phyloP scores from a whole-genome alignment of 2,113 vertebrate genomes.

The Xerus inauris region DNA sequence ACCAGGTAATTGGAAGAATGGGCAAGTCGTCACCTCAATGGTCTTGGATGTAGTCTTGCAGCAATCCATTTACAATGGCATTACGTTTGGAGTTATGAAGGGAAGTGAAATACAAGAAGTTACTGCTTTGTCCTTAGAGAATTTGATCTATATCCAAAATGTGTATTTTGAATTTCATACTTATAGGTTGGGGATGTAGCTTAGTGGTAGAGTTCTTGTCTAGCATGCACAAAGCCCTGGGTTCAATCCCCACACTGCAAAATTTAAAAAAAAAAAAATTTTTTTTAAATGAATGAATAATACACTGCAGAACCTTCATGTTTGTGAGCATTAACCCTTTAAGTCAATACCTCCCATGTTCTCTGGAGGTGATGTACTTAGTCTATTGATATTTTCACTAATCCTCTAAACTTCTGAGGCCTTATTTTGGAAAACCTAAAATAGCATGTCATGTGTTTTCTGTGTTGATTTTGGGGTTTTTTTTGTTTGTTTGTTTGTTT shows the following conservation, averaged over 20 bases:
- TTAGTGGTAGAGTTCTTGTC: not conserved
- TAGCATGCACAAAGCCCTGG: not conserved
- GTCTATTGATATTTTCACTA: not conserved
- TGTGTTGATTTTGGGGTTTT: conserved; percentile 43
- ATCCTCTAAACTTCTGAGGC: not conserved
- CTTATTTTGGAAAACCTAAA: conserved; percentile 40
- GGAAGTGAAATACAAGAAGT: not conserved
- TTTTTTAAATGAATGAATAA: not conserved
- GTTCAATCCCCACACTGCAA: not conserved
- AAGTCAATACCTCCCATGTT: not conserved
- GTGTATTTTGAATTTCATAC: not conserved
- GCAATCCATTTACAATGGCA: not conserved
- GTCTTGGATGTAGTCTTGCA: not conserved
- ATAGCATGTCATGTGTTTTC: not conserved
- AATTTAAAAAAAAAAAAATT: not conserved
- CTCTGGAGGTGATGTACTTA: not conserved
- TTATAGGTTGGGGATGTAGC: not conserved
- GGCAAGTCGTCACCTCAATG: not conserved
- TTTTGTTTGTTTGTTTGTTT: too few relatives aligned
- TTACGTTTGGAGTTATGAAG: not conserved
- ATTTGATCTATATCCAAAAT: not conserved
- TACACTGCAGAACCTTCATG: not conserved
- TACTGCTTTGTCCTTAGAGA: not conserved
- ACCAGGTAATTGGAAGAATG: not conserved
- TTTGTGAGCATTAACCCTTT: not conserved